Base-by-base conservation (phyloP, 2,797 vertebrate species). In the Galaxias olidus region DNA sequence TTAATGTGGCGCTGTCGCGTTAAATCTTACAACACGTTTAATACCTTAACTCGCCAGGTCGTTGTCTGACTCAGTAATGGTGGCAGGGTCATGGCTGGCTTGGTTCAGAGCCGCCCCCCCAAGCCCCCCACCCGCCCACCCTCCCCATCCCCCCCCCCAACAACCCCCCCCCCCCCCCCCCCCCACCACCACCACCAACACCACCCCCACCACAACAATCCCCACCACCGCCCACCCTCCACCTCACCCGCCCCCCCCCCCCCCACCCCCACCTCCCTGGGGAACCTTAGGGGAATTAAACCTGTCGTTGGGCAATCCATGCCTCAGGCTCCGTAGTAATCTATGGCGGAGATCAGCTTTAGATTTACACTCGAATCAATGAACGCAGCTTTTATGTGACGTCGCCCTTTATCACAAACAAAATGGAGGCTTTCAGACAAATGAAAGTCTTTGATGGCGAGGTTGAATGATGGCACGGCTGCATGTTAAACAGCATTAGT, bases 361-460 rank as follows among this genome's bases (percentile, higher is more conserved):
- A 83, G 71, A 73, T 77, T 79, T 70, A 74, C 66, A 71, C 60
- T 69, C 73, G 80, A 6, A 85, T 84, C 63, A 61, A 85, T 86
- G 76, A 73, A 59, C 18, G 65, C 71, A 62, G 74, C 3, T 73
- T 80, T 82, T 82, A 81, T 81, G 73, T 72, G 81, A 59, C 73
- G 43, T 75, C 42, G 65, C 51, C 59, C 60, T 83, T 75, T 78
- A 75, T 76, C 79, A 60, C 69, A 71, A 52, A 46, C 45, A 40
- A 71, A 56, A 46, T 14, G 0, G 30, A 57, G 67, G 67, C 82
- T 86, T 78, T 86, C 69, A 80, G 69, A 76, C 65, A 78, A 83
- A 84, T 84, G 63, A 81, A 80, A 80, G 63, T 52, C 54, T 58
- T 47, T 19, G 66, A 72, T 71, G 44, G 65, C 30, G 30, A 6